These are phyloP conservation scores for Ennomos fuscantarius DNA, from an alignment of 2,888 invertebrate species.

Conservation along the genomic window DNA sequence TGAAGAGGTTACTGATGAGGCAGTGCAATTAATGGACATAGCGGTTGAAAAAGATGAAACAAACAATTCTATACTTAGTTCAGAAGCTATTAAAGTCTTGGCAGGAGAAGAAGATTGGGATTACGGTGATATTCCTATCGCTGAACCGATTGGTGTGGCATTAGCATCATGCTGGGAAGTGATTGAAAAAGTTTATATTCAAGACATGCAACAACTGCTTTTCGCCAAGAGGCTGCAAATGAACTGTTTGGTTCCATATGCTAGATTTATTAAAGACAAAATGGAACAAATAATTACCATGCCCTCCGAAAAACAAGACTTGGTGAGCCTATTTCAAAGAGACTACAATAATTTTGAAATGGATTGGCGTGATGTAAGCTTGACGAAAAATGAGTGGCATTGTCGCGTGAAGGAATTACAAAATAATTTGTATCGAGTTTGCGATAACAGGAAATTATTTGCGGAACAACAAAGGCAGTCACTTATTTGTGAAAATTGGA, in stretches of 20 bases:
- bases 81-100: constrained; percentile 57
- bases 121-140: constrained; percentile 72
- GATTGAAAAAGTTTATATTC: constrained; percentile 77
- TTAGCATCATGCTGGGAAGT: constrained; percentile 82
- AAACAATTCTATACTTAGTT: constrained; percentile 38
- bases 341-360: constrained; percentile 86
- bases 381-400: constrained; percentile 87
- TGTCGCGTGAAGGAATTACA: constrained; percentile 82
- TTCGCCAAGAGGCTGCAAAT: constrained; percentile 84
- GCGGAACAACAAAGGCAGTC: constrained; percentile 81
- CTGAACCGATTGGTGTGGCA: constrained; percentile 61
- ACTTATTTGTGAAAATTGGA: constrained; percentile 85
- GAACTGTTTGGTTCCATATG: constrained; percentile 84
- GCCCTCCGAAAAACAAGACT: constrained; percentile 85
- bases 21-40: constrained; percentile 45
- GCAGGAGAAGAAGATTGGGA: constrained; percentile 79
- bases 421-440: constrained; percentile 81
- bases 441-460: constrained; percentile 82
- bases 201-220: constrained; percentile 84
- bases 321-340: constrained; percentile 84
- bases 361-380: constrained; percentile 83
- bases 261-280: constrained; percentile 80
- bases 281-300: constrained; percentile 82
- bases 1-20: constrained; percentile 47
- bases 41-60: constrained; percentile 51